Evolutionary conservation across 2,113 vertebrate species (phyloP), one percentile per base, ranked within the genome.

Genomic region (Ceratotherium simum): DNA sequence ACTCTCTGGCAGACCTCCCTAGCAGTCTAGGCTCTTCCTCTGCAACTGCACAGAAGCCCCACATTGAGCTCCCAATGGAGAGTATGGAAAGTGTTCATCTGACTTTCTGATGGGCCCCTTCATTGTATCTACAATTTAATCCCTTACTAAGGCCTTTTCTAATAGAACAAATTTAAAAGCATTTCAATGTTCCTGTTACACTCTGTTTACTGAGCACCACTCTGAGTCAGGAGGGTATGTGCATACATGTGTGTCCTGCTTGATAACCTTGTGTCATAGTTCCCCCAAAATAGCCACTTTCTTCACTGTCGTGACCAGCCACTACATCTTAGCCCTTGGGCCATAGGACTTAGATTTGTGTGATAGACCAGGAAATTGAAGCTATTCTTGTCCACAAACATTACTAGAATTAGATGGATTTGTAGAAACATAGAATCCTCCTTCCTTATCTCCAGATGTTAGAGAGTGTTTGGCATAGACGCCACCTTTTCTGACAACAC

Each of bases 371-470:
- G 70, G 80, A 93, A 84, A 80, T 60, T 65, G 29, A 81, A 65
- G 31, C 25, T 91, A 2, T 73, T 73, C 65, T 84, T 95, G 11
- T 80, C 88, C 83, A 48, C 51, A 90, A 39, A 51, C 21, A 12
- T 73, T 39, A 79, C 5, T 88, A 88, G 10, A 86, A 80, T 64
- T 73, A 23, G 13, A 54, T 69, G 25, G n/a, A 65, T 48, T 69
- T 85, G 11, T 39, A 94, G 58, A 92, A 95, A 88, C 20, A 46
- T 25, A 95, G 70, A 82, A 36, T 20, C 51, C 12, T 92, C 29
- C 65, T 48, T 82, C 36, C 27, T 91, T 84, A 17, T 69, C 29
- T 91, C 48, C 78, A 93, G 39, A 82, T 90, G 7, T 95, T 89
- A 90, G 23, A 62, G 36, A 82, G 18, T 46, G 9, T 81, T 88